Evolutionary conservation across 2,888 invertebrate genomes (phyloP).

Genomic region (Diarsia rubi): DNA sequence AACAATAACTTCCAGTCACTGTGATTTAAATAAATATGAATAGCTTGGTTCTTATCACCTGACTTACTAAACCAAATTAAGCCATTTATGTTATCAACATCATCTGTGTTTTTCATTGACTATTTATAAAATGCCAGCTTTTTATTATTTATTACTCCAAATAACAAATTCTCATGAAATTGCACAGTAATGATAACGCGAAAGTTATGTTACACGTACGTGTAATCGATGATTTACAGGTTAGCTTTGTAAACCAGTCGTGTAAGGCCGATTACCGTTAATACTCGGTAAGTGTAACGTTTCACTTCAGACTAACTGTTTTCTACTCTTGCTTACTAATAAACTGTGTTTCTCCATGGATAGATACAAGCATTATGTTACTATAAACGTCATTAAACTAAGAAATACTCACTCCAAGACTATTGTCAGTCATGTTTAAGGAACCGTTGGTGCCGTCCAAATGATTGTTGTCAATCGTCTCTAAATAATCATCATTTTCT

Average conservation of each 20-base stretch:
- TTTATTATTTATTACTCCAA: neutral
- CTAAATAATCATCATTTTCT: conserved; percentile 90
- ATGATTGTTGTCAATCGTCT: conserved; percentile 89
- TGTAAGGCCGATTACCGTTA: conserved; percentile 64
- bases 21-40: conserved; percentile 4
- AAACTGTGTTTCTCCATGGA: conserved; percentile 18
- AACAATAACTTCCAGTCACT: conserved; percentile 3
- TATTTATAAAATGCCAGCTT: neutral
- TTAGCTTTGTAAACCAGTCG: conserved; percentile 54
- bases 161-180: neutral
- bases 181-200: neutral
- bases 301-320: conserved; percentile 6
- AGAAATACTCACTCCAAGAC: conserved; percentile 84
- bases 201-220: conserved; percentile 41
- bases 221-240: conserved; percentile 57
- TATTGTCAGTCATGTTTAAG: conserved; percentile 88
- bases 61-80: neutral
- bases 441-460: conserved; percentile 92
- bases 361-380: conserved; percentile 16
- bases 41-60: conserved; percentile 2
- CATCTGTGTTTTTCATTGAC: conserved; percentile 16
- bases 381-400: conserved; percentile 18
- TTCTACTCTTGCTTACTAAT: conserved; percentile 2
- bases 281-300: conserved; percentile 51
- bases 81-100: conserved; percentile 13